Evolutionary conservation across 1,140 invertebrate species (phyloP).

Genomic region (Andrena cerasifolii): DNA sequence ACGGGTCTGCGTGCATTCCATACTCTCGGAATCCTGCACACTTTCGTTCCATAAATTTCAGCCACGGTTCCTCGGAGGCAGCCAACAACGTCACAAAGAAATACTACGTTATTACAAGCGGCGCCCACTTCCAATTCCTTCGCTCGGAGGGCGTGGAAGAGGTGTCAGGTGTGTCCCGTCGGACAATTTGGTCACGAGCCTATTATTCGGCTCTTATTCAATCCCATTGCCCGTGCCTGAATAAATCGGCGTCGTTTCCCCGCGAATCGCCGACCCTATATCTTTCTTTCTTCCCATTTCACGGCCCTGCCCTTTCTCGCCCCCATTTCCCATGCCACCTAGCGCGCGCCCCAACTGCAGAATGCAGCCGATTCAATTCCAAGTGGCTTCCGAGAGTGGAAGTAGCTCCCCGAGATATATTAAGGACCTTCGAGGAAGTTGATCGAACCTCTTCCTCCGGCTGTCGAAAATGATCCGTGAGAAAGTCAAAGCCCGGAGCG

Average conservation of each 20-base stretch:
- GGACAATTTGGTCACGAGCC: conserved; percentile 63
- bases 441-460: conserved; percentile 5
- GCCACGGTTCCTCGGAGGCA: background rate
- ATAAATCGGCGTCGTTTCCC: conserved; percentile 63
- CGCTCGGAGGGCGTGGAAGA: conserved; percentile 10
- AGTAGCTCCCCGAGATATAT: conserved; percentile 54
- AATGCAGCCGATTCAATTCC: conserved; percentile 62
- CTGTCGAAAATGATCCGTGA: conserved; percentile 44
- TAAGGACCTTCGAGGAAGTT: conserved; percentile 48
- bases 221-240: conserved; percentile 56
- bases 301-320: background rate
- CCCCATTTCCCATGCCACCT: background rate
- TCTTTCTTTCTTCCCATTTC: conserved; percentile 54
- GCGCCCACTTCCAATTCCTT: conserved; percentile 21
- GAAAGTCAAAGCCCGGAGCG: conserved; percentile 25
- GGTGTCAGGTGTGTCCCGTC: conserved; percentile 52
- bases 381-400: conserved; percentile 35
- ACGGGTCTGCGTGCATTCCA: no score
- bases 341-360: conserved; percentile 25
- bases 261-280: conserved; percentile 55
- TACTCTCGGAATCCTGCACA: no score
- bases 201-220: conserved; percentile 61
- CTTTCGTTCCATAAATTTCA: no score
- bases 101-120: conserved; percentile 1
- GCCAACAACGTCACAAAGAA: background rate